Conservation (phyloP, 2,113 vertebrate genomes). For the Hippocampus mohnikei region DNA sequence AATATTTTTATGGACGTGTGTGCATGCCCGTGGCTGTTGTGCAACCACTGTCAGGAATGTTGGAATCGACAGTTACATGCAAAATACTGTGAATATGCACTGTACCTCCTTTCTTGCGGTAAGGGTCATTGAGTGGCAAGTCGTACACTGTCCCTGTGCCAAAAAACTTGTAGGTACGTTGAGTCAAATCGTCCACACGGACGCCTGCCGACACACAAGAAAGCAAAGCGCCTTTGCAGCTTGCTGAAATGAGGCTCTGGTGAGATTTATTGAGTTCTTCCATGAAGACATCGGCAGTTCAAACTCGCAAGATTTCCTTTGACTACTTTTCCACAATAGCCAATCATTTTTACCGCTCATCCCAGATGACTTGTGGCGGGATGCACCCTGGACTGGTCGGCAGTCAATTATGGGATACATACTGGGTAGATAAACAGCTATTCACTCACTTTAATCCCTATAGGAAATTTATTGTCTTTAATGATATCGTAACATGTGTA, state of each 20-base stretch:
- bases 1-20: constrained; percentile 15
- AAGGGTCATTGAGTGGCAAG: constrained; percentile 66
- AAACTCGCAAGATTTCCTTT: too few relatives aligned
- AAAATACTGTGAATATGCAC: not conserved
- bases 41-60: not conserved
- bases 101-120: constrained; percentile 64
- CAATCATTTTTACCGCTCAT: too few relatives aligned
- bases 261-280: too few relatives aligned
- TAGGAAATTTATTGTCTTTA: too few relatives aligned
- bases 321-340: too few relatives aligned
- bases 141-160: constrained; percentile 65
- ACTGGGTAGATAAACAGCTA: not conserved
- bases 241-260: not conserved
- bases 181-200: constrained; percentile 56
- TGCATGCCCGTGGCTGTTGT: not conserved
- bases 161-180: constrained; percentile 60
- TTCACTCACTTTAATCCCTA: too few relatives aligned
- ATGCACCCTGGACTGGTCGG: too few relatives aligned
- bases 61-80: not conserved
- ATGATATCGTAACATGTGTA: too few relatives aligned
- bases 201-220: constrained; percentile 47
- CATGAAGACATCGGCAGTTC: too few relatives aligned
- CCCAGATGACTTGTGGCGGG: too few relatives aligned
- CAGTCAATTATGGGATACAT: too few relatives aligned
- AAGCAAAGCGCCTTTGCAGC: not conserved